Evolutionary conservation across 2,113 vertebrate genomes (phyloP).

Genomic region (Odontesthes bonariensis): DNA sequence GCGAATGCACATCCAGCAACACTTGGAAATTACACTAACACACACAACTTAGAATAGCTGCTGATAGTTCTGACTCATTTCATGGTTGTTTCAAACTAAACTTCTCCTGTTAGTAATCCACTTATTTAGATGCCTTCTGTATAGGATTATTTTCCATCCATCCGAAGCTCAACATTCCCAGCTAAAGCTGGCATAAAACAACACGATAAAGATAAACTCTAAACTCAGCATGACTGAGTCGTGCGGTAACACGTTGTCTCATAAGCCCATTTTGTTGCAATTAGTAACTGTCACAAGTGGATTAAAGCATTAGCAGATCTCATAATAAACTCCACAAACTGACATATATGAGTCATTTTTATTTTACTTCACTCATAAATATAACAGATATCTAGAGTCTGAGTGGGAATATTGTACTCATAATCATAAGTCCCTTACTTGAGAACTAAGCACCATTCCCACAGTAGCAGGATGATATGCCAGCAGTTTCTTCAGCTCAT

Average conservation of each 20-base stretch:
- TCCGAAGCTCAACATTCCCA: constrained; percentile 4
- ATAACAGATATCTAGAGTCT: background rate
- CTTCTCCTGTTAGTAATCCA: constrained; percentile 32
- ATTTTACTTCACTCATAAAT: background rate
- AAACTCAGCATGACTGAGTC: background rate
- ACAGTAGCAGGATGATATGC: too few species aligned
- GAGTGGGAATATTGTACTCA: background rate
- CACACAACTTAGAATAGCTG: constrained; percentile 6
- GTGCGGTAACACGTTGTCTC: background rate
- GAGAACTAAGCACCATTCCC: too few species aligned
- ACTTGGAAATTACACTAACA: background rate
- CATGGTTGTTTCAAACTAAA: constrained; percentile 23
- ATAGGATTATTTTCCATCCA: constrained; percentile 30
- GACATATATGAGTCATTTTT: background rate
- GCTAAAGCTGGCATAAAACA: constrained; percentile 27
- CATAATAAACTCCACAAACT: background rate
- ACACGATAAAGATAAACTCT: background rate
- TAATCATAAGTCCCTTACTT: too few species aligned
- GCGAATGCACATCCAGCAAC: too few species aligned
- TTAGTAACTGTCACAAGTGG: constrained; percentile 3
- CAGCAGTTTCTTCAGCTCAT: too few species aligned
- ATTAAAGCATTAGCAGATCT: background rate
- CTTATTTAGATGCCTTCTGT: constrained; percentile 35
- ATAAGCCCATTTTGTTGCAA: background rate
- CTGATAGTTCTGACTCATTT: constrained; percentile 24